Evolutionary conservation across 2,888 invertebrate species (phyloP).

Genomic region (Gisinianus flammeolus): DNA sequence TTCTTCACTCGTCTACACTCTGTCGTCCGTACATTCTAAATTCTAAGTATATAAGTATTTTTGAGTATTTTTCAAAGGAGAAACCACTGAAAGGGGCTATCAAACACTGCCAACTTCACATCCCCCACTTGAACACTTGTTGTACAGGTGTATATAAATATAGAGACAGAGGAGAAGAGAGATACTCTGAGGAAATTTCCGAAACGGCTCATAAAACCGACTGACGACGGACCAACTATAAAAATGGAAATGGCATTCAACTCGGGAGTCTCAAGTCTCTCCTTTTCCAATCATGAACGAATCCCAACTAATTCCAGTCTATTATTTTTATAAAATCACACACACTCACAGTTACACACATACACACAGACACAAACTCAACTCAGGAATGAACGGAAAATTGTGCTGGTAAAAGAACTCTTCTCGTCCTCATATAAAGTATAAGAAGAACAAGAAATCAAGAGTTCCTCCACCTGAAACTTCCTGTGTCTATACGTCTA

Average conservation of each 20-base stretch:
- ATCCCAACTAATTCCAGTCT: neutral
- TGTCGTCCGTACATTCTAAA: no score
- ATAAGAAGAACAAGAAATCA: neutral
- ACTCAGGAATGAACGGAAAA: no score
- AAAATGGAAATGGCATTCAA: neutral
- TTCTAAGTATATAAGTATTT: no score
- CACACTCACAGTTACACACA: neutral
- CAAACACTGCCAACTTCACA: no score
- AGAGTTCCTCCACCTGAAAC: constrained; percentile 55
- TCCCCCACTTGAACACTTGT: no score
- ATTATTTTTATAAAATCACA: neutral
- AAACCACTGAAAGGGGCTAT: no score
- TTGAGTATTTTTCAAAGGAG: no score
- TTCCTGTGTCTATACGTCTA: constrained; percentile 48
- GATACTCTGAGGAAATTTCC: neutral
- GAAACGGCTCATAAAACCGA: neutral
- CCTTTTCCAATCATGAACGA: neutral
- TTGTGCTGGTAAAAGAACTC: neutral
- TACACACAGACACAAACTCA: neutral
- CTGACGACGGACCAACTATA: constrained; percentile 16
- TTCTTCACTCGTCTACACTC: no score
- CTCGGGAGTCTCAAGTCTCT: neutral
- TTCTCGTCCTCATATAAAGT: no score
- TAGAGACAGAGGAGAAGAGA: no score
- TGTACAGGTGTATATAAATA: neutral